Percentiles rank a stretch among this genome's conserved stretches.
phyloP scores from a whole-genome alignment of 2,113 vertebrate species.

The Etia nguti region DNA sequence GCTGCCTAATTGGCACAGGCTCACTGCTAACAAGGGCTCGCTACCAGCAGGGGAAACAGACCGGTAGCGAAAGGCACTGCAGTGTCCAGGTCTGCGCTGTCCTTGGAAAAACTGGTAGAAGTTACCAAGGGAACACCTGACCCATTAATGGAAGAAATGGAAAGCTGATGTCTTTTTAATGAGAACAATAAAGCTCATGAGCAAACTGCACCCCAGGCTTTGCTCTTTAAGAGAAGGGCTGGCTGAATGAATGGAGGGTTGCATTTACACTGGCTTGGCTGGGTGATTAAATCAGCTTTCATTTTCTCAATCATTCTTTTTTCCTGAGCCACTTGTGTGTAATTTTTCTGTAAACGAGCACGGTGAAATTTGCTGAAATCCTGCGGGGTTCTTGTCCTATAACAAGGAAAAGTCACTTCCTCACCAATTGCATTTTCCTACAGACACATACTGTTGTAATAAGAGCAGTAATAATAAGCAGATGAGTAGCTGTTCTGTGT shows the following conservation, averaged over 20 bases:
- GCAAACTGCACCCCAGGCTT: conserved; percentile 42
- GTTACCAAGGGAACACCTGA: conserved; percentile 50
- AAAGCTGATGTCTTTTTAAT: conserved; percentile 63
- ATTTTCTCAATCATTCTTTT: conserved; percentile 26
- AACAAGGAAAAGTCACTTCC: conserved; percentile 19
- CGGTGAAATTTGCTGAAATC: conserved; percentile 6
- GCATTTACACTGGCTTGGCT: conserved; percentile 21
- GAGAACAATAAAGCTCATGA: conserved; percentile 55
- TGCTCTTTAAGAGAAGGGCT: conserved; percentile 23
- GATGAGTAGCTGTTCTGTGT: conserved; percentile 44
- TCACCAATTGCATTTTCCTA: conserved; percentile 37
- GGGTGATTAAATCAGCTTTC: conserved; percentile 21
- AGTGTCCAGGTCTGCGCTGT: conserved; percentile 22
- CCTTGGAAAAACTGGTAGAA: neutral
- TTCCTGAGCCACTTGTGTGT: neutral
- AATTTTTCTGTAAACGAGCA: neutral
- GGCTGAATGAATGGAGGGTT: conserved; percentile 15
- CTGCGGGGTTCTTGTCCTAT: conserved; percentile 29
- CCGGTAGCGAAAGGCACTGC: conserved; percentile 8
- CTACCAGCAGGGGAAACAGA: conserved; percentile 47
- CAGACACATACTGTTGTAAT: conserved; percentile 47
- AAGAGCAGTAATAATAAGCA: conserved; percentile 59
- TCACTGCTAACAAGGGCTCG: conserved; percentile 61
- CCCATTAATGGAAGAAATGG: conserved; percentile 54
- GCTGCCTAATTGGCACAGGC: conserved; percentile 69